A percentile compares a stretch with the other conserved stretches of the same genome.
These are phyloP conservation scores for Valencia hispanica DNA, from an alignment of 2,797 vertebrate genomes.

Conservation along the genomic window DNA sequence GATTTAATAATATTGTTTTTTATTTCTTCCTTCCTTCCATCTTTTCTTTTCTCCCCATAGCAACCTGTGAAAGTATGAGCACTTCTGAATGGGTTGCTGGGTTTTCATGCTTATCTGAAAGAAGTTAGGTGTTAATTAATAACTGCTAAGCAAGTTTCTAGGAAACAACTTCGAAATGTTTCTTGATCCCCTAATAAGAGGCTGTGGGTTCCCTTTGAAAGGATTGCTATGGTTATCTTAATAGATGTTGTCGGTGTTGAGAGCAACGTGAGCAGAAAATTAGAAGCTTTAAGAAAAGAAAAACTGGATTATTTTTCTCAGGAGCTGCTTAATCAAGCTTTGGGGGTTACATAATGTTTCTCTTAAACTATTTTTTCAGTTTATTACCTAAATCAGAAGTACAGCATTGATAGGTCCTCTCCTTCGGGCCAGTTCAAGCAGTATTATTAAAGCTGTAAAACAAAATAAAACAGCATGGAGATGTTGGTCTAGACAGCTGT, in stretches of 20 bases:
- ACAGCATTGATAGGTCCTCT: constrained; percentile 5
- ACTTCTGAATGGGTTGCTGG: neutral
- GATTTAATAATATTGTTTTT: no score
- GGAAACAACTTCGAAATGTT: constrained; percentile 7
- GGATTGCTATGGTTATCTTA: neutral
- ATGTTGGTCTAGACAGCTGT: neutral
- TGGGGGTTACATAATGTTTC: neutral
- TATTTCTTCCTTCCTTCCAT: no score
- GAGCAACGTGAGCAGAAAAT: neutral
- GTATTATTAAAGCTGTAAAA: neutral
- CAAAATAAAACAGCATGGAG: neutral
- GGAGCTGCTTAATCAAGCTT: neutral
- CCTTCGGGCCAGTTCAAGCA: neutral
- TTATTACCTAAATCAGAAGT: neutral
- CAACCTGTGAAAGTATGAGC: neutral
- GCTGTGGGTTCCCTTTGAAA: neutral
- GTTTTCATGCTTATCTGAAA: constrained; percentile 6
- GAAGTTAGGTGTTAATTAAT: neutral
- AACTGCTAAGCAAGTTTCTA: constrained; percentile 4
- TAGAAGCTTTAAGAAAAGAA: neutral
- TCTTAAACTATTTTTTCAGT: neutral
- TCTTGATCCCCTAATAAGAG: neutral
- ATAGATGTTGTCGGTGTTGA: neutral
- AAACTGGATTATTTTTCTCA: constrained; percentile 14
- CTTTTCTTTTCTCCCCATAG: neutral